phyloP scores from a whole-genome alignment of 1,140 invertebrate species.

The Drosophila micromelanica region DNA sequence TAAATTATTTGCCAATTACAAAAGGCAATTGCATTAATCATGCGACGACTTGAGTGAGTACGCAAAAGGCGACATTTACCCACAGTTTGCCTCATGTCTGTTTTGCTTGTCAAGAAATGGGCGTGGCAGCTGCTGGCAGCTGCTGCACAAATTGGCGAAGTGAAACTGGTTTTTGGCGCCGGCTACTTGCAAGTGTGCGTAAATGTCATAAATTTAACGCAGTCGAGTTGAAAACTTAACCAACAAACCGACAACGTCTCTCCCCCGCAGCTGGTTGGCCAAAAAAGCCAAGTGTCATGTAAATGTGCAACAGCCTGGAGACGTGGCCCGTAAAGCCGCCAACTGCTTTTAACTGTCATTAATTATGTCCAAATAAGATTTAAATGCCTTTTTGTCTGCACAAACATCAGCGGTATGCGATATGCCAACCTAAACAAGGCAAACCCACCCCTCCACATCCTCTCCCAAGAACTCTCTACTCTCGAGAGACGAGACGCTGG shows the following conservation, averaged over 20 bases:
- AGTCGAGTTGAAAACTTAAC: slow-evolving; percentile 61
- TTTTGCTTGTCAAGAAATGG: slow-evolving; percentile 77
- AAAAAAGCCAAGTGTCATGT: slow-evolving; percentile 67
- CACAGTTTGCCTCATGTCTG: slow-evolving; percentile 44
- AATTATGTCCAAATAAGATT: slow-evolving; percentile 83
- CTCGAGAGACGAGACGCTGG: neutral
- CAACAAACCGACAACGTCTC: neutral
- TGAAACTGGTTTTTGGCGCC: slow-evolving; percentile 65
- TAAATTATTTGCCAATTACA: slow-evolving; percentile 83
- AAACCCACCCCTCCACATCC: neutral
- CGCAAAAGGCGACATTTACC: slow-evolving; percentile 55
- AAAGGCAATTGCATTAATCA: slow-evolving; percentile 82
- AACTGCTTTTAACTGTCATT: slow-evolving; percentile 83
- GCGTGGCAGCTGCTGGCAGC: slow-evolving; percentile 61
- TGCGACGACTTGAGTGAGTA: slow-evolving; percentile 66
- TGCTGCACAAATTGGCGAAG: slow-evolving; percentile 55
- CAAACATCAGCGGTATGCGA: slow-evolving; percentile 61
- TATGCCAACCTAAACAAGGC: slow-evolving; percentile 28
- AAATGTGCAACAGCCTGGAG: slow-evolving; percentile 79
- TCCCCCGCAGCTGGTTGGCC: neutral
- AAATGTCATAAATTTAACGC: slow-evolving; percentile 81
- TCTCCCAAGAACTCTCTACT: neutral
- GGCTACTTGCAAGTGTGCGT: slow-evolving; percentile 63
- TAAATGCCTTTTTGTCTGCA: slow-evolving; percentile 80
- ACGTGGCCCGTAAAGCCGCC: slow-evolving; percentile 64